Percentiles rank a stretch among this genome's conserved stretches.
Evolutionary conservation across 1,140 invertebrate genomes (phyloP).

Genomic region (Drosophila pectinifera): DNA sequence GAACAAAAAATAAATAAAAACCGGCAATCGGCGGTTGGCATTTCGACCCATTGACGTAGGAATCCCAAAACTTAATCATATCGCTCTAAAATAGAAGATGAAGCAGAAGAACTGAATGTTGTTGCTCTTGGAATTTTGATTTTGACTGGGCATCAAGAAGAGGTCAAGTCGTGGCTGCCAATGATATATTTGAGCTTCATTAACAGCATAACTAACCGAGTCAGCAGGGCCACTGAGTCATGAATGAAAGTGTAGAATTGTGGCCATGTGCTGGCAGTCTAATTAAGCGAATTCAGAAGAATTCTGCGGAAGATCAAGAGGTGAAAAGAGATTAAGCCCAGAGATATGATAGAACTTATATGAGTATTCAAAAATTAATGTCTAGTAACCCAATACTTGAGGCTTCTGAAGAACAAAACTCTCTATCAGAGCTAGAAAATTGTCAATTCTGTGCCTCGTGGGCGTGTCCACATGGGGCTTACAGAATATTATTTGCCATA

Average conservation of each 20-base stretch:
- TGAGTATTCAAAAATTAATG: background rate
- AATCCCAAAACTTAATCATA: constrained; percentile 66
- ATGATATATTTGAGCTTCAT: constrained; percentile 46
- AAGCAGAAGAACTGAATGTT: constrained; percentile 49
- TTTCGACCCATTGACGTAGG: constrained; percentile 55
- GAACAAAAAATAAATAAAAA: constrained; percentile 23
- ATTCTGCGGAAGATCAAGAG: constrained; percentile 11
- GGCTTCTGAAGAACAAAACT: background rate
- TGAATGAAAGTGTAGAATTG: constrained; percentile 38
- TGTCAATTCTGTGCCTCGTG: constrained; percentile 30
- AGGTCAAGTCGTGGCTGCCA: constrained; percentile 52
- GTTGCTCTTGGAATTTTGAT: constrained; percentile 32
- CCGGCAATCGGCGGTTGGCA: constrained; percentile 25
- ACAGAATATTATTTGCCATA: constrained; percentile 35
- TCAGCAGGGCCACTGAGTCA: constrained; percentile 33
- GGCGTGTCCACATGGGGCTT: constrained; percentile 47
- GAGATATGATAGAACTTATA: constrained; percentile 4
- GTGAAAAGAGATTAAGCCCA: constrained; percentile 13
- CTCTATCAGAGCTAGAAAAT: background rate
- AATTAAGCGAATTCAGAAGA: constrained; percentile 20
- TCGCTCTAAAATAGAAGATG: constrained; percentile 72
- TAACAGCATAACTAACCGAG: constrained; percentile 13
- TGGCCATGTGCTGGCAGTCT: constrained; percentile 5
- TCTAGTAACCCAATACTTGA: background rate
- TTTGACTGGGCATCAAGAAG: constrained; percentile 13